Percentiles rank a stretch among this genome's conserved stretches.
Conservation (phyloP, 2,888 invertebrate genomes). For the Argyresthia albistria region DNA sequence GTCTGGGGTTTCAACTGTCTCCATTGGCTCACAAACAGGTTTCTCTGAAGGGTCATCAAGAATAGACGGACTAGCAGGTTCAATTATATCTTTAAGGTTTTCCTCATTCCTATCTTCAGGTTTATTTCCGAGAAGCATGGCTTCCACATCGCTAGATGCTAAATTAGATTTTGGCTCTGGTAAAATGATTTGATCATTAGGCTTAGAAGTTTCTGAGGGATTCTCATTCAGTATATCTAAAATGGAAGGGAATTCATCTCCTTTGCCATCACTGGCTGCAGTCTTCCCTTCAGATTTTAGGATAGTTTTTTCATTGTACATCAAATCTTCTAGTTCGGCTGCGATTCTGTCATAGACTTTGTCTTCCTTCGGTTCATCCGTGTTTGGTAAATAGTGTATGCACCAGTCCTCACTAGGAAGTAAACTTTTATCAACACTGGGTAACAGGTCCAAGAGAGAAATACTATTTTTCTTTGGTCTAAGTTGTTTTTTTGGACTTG, state of each 20-base stretch:
- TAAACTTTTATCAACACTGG: conserved; percentile 37
- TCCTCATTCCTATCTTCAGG: not conserved
- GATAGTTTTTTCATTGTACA: conserved; percentile 51
- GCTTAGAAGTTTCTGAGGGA: conserved; percentile 18
- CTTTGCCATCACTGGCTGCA: conserved; percentile 26
- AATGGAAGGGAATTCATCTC: conserved; percentile 59
- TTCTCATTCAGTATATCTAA: conserved; percentile 59
- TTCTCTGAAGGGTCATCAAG: conserved; percentile 49
- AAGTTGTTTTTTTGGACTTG: conserved; percentile 30
- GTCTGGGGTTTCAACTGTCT: conserved; percentile 6
- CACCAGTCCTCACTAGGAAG: conserved; percentile 59
- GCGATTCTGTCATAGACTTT: conserved; percentile 67
- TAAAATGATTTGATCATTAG: conserved; percentile 28
- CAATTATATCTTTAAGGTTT: not conserved
- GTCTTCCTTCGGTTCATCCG: conserved; percentile 52
- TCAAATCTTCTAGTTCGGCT: conserved; percentile 61
- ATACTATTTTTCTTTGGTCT: conserved; percentile 32
- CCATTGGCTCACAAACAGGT: conserved; percentile 26
- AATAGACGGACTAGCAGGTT: conserved; percentile 51
- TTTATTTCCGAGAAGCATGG: conserved; percentile 36
- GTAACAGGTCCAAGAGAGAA: conserved; percentile 38
- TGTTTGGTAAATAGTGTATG: conserved; percentile 57
- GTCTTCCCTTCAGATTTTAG: conserved; percentile 16
- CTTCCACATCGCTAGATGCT: conserved; percentile 60
- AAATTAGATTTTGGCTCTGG: conserved; percentile 37